Evolutionary conservation across 1,140 invertebrate genomes (phyloP), one percentile per base, ranked within the genome.

Genomic region (Potamilus streckersoni): DNA sequence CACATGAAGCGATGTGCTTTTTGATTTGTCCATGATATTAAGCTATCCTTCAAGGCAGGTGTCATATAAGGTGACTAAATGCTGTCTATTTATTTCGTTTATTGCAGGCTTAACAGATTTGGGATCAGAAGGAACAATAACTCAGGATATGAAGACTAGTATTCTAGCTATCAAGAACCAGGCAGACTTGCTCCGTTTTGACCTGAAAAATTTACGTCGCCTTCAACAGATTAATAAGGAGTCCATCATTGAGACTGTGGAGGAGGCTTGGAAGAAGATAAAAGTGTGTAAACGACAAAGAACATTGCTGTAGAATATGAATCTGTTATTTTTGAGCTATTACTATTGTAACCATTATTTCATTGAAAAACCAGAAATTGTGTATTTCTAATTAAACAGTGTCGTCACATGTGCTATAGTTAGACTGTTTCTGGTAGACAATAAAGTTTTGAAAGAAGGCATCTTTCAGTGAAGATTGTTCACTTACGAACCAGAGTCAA

Each of bases 221-320:
- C 94, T 97, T 86, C 97, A 97, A 4, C 94, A 97, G 87, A 93
- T 96, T 1, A 96, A 98, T 86, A 94, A 96, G 1, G 95, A 96
- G 73, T 94, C 95, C 23, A 95, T 98, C 74, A 92, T 95, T 58
- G 96, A 98, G 87, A 94, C 96, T 73, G 96, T 99, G 71, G 92
- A 95, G 78, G 96, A 97, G 77, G 95, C 96, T 15, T 95, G 85
- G 23, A 76, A 78, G 49, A 86, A 89, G 77, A 87, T 91, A 61
- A 85, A 88, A 81, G 89, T 89, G 76, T 64, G 68, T 62, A 69
- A 11, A 60, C 17, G 6, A 19, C 4, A 74, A 27, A n/a, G 16
- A 14, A 27, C 13, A 31, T 67, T 67, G 19, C 65, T 20, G n/a
- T 31, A 20, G 64, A 23, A 23, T 4, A 23, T 0, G 4, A 16